A percentile compares a stretch with the other conserved stretches of the same genome.
Conservation (phyloP, 2,113 vertebrate genomes). For the Pygoscelis adeliae region DNA sequence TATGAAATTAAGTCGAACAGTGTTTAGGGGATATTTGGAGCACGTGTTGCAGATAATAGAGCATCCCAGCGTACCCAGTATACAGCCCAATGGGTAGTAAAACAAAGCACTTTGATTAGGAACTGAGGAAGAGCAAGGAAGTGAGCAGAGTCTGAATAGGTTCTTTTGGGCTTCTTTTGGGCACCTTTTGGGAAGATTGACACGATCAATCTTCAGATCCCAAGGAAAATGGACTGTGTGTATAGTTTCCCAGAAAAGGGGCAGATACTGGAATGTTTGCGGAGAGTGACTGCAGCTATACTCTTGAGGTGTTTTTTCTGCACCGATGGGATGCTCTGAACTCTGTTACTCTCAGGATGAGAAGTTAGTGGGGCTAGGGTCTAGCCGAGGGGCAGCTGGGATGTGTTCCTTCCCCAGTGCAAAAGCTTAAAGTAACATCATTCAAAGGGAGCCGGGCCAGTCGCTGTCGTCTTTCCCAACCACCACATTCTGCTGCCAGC, state of each 20-base stretch:
- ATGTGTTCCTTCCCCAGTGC: not conserved
- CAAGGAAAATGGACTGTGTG: not conserved
- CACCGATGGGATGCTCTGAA: not conserved
- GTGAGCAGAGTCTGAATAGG: not conserved
- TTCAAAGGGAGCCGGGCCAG: not conserved
- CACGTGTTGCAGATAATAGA: not conserved
- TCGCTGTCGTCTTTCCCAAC: not conserved
- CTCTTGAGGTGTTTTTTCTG: not conserved
- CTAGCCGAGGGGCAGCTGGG: not conserved
- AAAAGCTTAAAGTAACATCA: not conserved
- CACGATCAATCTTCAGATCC: not conserved
- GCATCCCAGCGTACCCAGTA: not conserved
- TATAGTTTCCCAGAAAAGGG: not conserved
- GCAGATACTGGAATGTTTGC: not conserved
- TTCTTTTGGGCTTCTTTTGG: not conserved
- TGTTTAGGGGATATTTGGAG: not conserved
- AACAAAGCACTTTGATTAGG: not conserved
- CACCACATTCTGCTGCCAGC: not conserved
- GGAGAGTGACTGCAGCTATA: not conserved
- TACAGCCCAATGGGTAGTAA: not conserved
- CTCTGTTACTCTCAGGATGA: not conserved
- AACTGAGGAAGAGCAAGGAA: not conserved
- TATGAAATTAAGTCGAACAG: not conserved
- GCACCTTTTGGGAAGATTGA: not conserved
- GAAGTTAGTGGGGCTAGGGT: too few species aligned